Percentiles rank a stretch among this genome's conserved stretches.
Conservation (phyloP, 1,140 invertebrate species). For the Euwallacea similis region DNA sequence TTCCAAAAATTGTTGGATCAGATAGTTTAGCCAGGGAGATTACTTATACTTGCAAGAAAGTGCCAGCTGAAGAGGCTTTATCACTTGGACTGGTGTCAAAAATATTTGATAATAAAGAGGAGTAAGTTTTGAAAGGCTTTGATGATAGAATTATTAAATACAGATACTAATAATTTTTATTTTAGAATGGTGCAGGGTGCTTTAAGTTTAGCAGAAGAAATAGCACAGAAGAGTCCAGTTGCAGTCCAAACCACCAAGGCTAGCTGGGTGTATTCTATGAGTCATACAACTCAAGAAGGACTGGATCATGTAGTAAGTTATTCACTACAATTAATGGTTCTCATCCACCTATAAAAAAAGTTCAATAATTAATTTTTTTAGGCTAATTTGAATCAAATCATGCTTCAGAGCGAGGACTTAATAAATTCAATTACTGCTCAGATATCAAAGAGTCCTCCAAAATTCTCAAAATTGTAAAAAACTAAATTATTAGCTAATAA, state of each 20-base stretch:
- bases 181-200: constrained; percentile 70
- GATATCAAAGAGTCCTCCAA: constrained; percentile 59
- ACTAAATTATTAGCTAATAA: too few species aligned
- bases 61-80: constrained; percentile 79
- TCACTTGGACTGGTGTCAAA: constrained; percentile 74
- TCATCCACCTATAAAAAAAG: constrained; percentile 32
- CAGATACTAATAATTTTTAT: not conserved
- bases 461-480: too few species aligned
- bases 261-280: constrained; percentile 82
- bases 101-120: constrained; percentile 71
- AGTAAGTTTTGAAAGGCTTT: constrained; percentile 54
- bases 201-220: constrained; percentile 72
- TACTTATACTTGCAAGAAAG: constrained; percentile 82
- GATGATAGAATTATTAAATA: not conserved
- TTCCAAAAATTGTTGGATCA: constrained; percentile 91
- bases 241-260: constrained; percentile 90
- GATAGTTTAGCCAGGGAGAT: constrained; percentile 86
- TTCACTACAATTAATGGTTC: constrained; percentile 10
- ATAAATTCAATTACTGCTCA: constrained; percentile 61
- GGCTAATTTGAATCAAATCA: constrained; percentile 71
- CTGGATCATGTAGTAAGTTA: constrained; percentile 83
- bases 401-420: constrained; percentile 92
- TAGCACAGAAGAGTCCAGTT: constrained; percentile 91
- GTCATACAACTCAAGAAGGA: constrained; percentile 82
- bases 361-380: constrained; percentile 21